Evolutionary conservation across 2,113 vertebrate genomes (phyloP).

Genomic region (Erinaceus europaeus): DNA sequence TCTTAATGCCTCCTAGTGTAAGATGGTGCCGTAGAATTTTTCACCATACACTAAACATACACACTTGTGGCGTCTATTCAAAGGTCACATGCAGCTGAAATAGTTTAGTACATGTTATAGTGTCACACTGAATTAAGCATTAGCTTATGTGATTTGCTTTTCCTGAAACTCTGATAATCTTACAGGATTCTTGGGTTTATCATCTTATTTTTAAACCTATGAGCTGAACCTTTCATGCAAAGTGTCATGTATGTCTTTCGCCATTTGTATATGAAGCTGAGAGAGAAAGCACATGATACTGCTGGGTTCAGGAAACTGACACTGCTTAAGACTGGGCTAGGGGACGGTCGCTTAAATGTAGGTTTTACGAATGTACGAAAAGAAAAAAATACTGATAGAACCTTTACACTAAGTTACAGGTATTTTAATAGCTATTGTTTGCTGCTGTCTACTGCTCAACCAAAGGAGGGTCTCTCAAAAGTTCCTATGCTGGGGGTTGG

Average conservation of each 20-base stretch:
- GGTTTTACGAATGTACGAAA: not conserved
- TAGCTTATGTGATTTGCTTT: too few relatives aligned
- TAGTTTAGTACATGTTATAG: too few relatives aligned
- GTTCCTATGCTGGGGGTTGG: too few relatives aligned
- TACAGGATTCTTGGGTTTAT: not conserved
- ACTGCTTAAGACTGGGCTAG: not conserved
- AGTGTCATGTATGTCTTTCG: not conserved
- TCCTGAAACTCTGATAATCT: not conserved
- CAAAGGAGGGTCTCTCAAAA: not conserved
- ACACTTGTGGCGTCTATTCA: too few relatives aligned
- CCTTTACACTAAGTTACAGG: not conserved
- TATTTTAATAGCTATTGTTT: not conserved
- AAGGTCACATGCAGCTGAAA: too few relatives aligned
- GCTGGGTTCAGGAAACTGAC: not conserved
- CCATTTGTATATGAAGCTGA: not conserved
- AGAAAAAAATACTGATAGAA: not conserved
- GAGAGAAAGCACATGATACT: not conserved
- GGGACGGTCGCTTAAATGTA: not conserved
- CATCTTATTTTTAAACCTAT: not conserved
- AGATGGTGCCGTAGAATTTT: too few relatives aligned
- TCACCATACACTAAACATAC: too few relatives aligned
- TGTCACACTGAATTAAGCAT: too few relatives aligned
- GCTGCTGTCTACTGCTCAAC: not conserved
- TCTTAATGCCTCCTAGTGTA: too few relatives aligned
- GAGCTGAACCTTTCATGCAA: not conserved